Conservation (phyloP, 2,888 invertebrate species). For the Drosophila picticornis region DNA sequence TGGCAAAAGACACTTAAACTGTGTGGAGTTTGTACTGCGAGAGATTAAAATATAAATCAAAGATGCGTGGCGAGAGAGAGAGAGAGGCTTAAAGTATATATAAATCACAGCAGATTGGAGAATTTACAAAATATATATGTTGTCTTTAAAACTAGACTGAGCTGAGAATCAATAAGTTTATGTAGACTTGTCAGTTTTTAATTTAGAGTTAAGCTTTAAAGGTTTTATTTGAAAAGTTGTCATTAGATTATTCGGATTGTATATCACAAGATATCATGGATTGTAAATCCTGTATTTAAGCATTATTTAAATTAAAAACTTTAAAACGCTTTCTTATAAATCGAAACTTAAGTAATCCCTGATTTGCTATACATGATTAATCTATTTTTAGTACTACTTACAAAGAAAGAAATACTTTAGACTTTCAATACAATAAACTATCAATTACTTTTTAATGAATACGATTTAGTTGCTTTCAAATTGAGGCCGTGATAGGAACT, state of each 20-base stretch:
- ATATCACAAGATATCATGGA: not conserved
- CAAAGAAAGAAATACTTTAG: not conserved
- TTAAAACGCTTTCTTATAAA: not conserved
- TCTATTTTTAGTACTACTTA: not conserved
- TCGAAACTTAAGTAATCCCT: not conserved
- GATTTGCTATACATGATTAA: not conserved
- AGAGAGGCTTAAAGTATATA: constrained; percentile 4
- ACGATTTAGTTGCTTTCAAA: not conserved
- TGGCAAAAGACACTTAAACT: constrained; percentile 15
- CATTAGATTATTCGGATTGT: not conserved
- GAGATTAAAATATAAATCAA: constrained; percentile 55
- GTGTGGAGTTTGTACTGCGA: constrained; percentile 68
- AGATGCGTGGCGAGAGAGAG: constrained; percentile 1
- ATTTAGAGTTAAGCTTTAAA: not conserved
- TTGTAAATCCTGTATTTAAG: not conserved
- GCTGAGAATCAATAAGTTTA: not conserved
- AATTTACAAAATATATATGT: not conserved
- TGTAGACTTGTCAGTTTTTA: not conserved
- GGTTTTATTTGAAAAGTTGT: too few relatives aligned
- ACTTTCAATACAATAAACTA: not conserved
- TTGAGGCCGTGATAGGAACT: not conserved
- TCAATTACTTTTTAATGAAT: not conserved
- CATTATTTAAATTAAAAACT: not conserved
- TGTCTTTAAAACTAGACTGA: not conserved
- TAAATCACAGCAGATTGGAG: not conserved